These are phyloP conservation scores for Leucophenga varia DNA, from an alignment of 1,140 invertebrate genomes.

Conservation along the genomic window DNA sequence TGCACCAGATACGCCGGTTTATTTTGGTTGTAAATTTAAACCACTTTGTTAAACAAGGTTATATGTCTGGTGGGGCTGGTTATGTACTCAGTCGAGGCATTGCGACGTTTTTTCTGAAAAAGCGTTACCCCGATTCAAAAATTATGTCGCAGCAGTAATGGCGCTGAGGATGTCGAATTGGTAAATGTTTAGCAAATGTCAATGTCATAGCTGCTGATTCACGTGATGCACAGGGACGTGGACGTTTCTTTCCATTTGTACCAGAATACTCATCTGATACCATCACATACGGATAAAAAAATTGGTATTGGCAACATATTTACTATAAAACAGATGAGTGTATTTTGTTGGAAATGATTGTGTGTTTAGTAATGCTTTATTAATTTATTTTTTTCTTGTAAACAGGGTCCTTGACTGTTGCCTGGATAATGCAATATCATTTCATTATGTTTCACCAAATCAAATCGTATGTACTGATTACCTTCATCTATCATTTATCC, in stretches of 20 bases:
- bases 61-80: conserved; percentile 92
- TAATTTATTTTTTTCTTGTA: conserved; percentile 22
- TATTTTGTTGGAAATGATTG: too few relatives aligned
- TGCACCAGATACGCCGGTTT: conserved; percentile 70
- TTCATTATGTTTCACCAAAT: conserved; percentile 92
- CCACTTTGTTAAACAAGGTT: conserved; percentile 85
- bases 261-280: conserved; percentile 89
- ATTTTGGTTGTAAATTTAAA: conserved; percentile 89
- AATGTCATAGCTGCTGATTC: conserved; percentile 86
- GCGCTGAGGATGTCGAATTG: conserved; percentile 94
- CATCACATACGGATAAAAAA: conserved; percentile 74
- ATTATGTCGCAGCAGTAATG: conserved; percentile 72
- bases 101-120: conserved; percentile 74
- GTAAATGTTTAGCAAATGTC: conserved; percentile 85
- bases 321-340: conserved; percentile 88
- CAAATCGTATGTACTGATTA: conserved; percentile 96
- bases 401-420: conserved; percentile 90
- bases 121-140: conserved; percentile 67
- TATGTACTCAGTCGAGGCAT: conserved; percentile 86
- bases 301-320: conserved; percentile 97
- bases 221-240: conserved; percentile 78
- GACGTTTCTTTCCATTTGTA: conserved; percentile 91
- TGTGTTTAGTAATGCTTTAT: neutral
- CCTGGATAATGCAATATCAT: conserved; percentile 93
- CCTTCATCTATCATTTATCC: conserved; percentile 94